phyloP scores from a whole-genome alignment of 2,888 invertebrate genomes.

The Cantharis rustica region DNA sequence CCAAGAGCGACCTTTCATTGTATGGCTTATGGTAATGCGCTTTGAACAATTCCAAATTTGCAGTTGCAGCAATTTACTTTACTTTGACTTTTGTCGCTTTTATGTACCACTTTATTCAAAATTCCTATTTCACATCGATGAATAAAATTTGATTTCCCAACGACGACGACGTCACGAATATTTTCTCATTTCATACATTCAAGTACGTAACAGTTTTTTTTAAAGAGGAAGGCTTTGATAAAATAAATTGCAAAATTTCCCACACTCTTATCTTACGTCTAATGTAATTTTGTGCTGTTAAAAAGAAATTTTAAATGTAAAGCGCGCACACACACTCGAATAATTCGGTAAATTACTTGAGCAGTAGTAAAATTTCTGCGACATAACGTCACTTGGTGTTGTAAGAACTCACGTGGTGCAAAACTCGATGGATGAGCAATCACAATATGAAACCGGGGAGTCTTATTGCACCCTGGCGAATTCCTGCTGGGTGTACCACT shows the following conservation, averaged over 20 bases:
- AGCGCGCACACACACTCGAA: constrained; percentile 11
- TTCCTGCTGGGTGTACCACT: constrained; percentile 38
- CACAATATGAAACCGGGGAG: constrained; percentile 25
- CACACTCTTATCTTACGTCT: constrained; percentile 4
- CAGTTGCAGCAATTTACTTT: constrained; percentile 44
- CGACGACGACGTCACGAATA: neutral
- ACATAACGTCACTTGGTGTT: constrained; percentile 19
- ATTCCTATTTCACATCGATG: neutral
- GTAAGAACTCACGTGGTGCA: constrained; percentile 27
- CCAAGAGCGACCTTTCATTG: constrained; percentile 45
- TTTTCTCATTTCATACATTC: neutral
- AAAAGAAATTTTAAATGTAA: constrained; percentile 52
- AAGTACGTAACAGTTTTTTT: neutral
- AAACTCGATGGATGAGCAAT: constrained; percentile 21
- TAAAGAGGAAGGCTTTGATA: neutral
- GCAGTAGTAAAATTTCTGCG: constrained; percentile 8
- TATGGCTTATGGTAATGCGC: constrained; percentile 48
- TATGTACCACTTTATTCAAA: constrained; percentile 22
- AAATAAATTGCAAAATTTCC: neutral
- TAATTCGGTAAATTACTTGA: constrained; percentile 18
- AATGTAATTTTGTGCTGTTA: neutral
- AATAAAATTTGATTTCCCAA: neutral
- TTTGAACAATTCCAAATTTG: constrained; percentile 43
- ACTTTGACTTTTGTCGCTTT: constrained; percentile 42
- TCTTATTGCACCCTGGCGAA: constrained; percentile 29